These are phyloP conservation scores for Cybosia mesomella DNA, from an alignment of 2,888 invertebrate species.

Conservation along the genomic window DNA sequence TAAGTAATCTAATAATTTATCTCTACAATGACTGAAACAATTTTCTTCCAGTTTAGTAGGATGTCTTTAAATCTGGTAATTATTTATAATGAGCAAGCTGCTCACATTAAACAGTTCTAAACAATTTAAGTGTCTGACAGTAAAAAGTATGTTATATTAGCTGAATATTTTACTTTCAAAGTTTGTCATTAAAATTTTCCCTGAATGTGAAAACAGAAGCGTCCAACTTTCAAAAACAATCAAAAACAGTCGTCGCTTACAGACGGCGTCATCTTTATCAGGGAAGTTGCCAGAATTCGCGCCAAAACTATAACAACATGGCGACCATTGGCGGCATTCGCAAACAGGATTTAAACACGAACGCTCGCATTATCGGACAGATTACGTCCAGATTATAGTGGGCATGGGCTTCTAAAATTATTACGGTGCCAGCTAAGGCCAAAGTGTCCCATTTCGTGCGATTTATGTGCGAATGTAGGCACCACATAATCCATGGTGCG, in stretches of 20 bases:
- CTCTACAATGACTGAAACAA: neutral
- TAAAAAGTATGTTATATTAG: constrained; percentile 23
- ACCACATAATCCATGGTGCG: constrained; percentile 77
- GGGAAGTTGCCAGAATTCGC: constrained; percentile 63
- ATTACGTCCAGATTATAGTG: constrained; percentile 86
- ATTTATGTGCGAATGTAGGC: constrained; percentile 85
- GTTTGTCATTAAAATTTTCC: constrained; percentile 48
- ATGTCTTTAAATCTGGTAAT: neutral
- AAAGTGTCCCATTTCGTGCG: constrained; percentile 82
- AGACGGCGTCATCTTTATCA: constrained; percentile 74
- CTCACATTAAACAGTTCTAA: constrained; percentile 6
- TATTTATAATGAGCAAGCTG: constrained; percentile 3
- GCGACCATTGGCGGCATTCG: constrained; percentile 65
- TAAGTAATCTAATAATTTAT: neutral
- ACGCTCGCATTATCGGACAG: constrained; percentile 84
- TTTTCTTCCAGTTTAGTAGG: neutral
- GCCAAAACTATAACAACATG: constrained; percentile 77
- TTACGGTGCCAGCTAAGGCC: constrained; percentile 84
- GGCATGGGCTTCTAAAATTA: constrained; percentile 79
- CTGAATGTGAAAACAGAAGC: constrained; percentile 43
- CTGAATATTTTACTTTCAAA: constrained; percentile 48
- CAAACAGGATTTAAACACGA: constrained; percentile 80
- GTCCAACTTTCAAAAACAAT: constrained; percentile 56
- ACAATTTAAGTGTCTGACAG: constrained; percentile 3
- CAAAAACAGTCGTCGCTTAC: constrained; percentile 56